Base-by-base conservation (phyloP, 2,113 vertebrate genomes). In the Anoplopoma fimbria region DNA sequence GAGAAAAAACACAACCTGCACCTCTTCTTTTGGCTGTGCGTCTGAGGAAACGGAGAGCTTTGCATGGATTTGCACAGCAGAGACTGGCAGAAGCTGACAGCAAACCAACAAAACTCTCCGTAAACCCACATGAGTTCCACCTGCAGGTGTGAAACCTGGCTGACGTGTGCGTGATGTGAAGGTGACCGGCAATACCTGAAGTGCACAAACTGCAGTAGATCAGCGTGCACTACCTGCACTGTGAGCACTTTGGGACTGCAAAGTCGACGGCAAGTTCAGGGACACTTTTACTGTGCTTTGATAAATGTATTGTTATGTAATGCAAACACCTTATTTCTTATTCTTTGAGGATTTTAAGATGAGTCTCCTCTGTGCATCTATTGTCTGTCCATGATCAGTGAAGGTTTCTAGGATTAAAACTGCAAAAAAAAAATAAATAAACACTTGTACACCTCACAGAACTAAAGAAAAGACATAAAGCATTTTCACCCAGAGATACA, bases 161-260 rank as follows among this genome's bases (percentile, higher is more conserved):
- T n/a, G 49, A 15, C 14, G 36, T 15, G 29, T 10, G 34, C 31
- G 47, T 33, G 71, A 64, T 7, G 88, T n/a, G 64, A 75, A 84
- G 84, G 85, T 84, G 95, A 95, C 97, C 91, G 73, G 95, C 96
- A 97, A 93, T 96, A 97, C 97, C 95, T 89, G 87, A 99, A 99
- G 97, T 97, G 97, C 97, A 93, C 97, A 97, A 92, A 97, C 94
- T 98, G 96, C 98, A 98, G 97, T 98, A 99, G 97, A 95, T 96
- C 70, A 29, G 85, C 70, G 77, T 86, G 92, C 91, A 96, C 98
- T 99, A 99, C 96, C 97, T 99, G 98, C 98, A 99, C 97, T 98
- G 97, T 97, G 97, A 98, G 98, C 98, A 99, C 97, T 99, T 99
- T 99, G 97, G 96, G 94, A 96, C 96, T 94, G 94, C 97, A 83